phyloP scores from a whole-genome alignment of 2,888 invertebrate genomes.

The Nezara viridula region DNA sequence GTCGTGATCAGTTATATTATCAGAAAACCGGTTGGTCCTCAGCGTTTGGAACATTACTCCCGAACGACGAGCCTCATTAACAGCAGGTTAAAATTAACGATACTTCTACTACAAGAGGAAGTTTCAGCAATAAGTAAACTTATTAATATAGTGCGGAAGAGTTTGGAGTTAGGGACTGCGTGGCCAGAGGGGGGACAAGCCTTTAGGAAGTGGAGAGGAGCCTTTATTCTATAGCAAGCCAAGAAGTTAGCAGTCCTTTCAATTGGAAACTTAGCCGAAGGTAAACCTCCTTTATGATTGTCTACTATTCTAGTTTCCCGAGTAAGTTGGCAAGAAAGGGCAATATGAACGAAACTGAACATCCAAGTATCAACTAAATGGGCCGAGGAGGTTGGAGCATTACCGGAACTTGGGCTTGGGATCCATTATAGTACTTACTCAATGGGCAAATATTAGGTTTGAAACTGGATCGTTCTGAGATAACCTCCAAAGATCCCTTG shows the following conservation, averaged over 20 bases:
- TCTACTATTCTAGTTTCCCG: slow-evolving; percentile 2
- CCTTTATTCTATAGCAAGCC: slow-evolving; percentile 16
- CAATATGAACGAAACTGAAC: slow-evolving; percentile 40
- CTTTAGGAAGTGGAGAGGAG: background rate
- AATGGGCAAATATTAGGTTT: slow-evolving; percentile 30
- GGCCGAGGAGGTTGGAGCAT: background rate
- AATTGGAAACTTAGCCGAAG: slow-evolving; percentile 14
- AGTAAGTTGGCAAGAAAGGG: slow-evolving; percentile 39
- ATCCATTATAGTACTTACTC: background rate
- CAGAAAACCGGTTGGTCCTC: background rate
- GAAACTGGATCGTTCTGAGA: background rate
- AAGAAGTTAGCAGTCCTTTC: slow-evolving; percentile 9
- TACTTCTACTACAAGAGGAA: slow-evolving; percentile 22
- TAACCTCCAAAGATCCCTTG: background rate
- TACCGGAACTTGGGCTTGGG: background rate
- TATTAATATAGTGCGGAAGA: slow-evolving; percentile 34
- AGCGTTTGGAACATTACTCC: background rate
- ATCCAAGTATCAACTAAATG: slow-evolving; percentile 28
- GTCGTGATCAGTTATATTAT: background rate
- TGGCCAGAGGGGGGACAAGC: background rate
- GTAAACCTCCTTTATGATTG: slow-evolving; percentile 48
- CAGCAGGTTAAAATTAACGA: slow-evolving; percentile 23
- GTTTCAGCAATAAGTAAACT: slow-evolving; percentile 37
- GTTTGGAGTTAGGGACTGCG: slow-evolving; percentile 32
- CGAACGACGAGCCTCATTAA: background rate